A percentile compares a stretch with the other conserved stretches of the same genome.
phyloP scores from a whole-genome alignment of 2,888 invertebrate genomes.

The Lamproptera curius region DNA sequence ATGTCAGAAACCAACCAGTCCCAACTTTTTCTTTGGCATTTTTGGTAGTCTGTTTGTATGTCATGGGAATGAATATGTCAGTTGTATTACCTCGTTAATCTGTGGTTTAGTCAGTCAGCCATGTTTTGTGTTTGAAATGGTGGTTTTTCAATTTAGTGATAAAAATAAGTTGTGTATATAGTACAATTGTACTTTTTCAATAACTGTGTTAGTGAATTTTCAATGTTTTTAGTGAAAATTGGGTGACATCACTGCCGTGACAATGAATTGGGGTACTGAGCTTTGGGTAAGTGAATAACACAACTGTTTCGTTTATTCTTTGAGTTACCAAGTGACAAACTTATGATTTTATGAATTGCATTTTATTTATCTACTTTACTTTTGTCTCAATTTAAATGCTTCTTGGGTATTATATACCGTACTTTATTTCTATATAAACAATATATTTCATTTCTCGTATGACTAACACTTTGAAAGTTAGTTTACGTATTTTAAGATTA shows the following conservation, averaged over 20 bases:
- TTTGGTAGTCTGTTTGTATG: constrained; percentile 24
- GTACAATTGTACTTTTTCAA: constrained; percentile 42
- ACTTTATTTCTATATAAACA: neutral
- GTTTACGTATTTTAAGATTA: constrained; percentile 5
- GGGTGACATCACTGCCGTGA: constrained; percentile 60
- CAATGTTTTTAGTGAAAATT: constrained; percentile 72
- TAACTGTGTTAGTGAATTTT: constrained; percentile 61
- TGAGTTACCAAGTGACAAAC: constrained; percentile 23
- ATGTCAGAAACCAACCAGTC: constrained; percentile 16
- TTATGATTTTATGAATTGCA: constrained; percentile 12
- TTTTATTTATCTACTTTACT: neutral
- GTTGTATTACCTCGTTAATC: constrained; percentile 31
- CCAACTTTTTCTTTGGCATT: constrained; percentile 15
- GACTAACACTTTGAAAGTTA: constrained; percentile 9
- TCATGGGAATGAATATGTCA: constrained; percentile 22
- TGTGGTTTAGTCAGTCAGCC: constrained; percentile 61
- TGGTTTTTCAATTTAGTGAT: constrained; percentile 53
- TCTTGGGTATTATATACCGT: no score
- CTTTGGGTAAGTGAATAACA: constrained; percentile 80
- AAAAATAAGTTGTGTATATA: constrained; percentile 54
- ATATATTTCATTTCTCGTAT: neutral
- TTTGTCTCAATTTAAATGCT: no score
- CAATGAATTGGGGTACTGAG: constrained; percentile 83
- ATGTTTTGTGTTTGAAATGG: constrained; percentile 76
- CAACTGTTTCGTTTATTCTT: constrained; percentile 29